Conservation (phyloP, 2,113 vertebrate genomes). For the Forbesichthys agassizii region DNA sequence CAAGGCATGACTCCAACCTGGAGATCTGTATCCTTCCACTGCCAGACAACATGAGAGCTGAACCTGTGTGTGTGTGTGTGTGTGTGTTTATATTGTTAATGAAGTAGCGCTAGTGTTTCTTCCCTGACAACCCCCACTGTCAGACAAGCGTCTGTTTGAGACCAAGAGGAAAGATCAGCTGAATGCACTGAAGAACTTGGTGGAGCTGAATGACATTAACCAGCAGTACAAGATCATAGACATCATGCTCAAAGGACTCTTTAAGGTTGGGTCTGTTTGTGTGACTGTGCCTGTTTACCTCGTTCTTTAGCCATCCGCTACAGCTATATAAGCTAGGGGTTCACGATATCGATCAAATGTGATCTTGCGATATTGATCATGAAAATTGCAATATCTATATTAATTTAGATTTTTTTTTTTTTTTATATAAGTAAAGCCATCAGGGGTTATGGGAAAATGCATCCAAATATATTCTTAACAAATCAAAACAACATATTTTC, state of each 20-base stretch:
- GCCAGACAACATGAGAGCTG: slow-evolving; percentile 3
- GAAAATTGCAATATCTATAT: too few species aligned
- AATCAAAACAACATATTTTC: too few species aligned
- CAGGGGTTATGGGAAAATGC: too few species aligned
- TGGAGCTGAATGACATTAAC: slow-evolving; percentile 94
- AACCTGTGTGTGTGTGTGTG: slow-evolving; percentile 2
- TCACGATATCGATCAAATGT: too few species aligned
- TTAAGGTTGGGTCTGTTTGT: slow-evolving; percentile 83
- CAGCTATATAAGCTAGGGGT: too few species aligned
- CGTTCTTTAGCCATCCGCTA: background rate
- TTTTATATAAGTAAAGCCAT: too few species aligned
- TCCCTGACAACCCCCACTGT: slow-evolving; percentile 48
- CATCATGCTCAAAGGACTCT: slow-evolving; percentile 98
- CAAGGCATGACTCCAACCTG: slow-evolving; percentile 83
- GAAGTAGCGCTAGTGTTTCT: background rate
- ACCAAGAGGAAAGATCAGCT: slow-evolving; percentile 97
- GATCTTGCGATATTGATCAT: too few species aligned
- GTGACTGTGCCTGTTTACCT: background rate
- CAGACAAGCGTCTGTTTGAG: slow-evolving; percentile 97
- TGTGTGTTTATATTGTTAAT: background rate
- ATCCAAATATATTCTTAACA: too few species aligned
- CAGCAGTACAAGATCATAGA: slow-evolving; percentile 99
- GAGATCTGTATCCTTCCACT: slow-evolving; percentile 93
- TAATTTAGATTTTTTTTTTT: too few species aligned
- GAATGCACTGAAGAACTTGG: slow-evolving; percentile 92